Evolutionary conservation across 1,140 invertebrate genomes (phyloP), one percentile per base, ranked within the genome.

Genomic region (Diprion similis): DNA sequence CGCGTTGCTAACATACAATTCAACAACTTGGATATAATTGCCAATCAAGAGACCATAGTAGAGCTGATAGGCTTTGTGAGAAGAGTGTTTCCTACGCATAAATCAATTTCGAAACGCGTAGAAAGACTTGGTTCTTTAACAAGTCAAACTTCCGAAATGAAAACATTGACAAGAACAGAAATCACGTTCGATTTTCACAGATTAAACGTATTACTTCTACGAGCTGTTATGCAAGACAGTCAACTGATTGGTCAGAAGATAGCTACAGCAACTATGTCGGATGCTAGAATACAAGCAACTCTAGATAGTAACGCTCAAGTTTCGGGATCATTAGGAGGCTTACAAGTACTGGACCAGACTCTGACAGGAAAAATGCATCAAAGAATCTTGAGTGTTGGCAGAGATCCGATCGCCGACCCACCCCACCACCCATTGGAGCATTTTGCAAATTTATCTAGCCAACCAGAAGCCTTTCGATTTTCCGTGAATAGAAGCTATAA

Each of bases 11-110:
- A 95, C 81, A 94, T 99, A 77, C 92, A 96, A 71, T 98, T 98
- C 79, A 99, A 98, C 82, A 98, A 95, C 86, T 89, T 99, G 71
- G 97, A 98, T 85, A 95, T 99, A 51, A 98, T 98, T 93, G 97
- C 96, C 0, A 98, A 98, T 88, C 96, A 98, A 84, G 96, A 97
- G 84, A 99, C 97, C 0, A 94, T 98, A 78, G 94, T 98, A 1
- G 97, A 99, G 85, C 85, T 99, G 46, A 90, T 98, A 67, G 94
- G 95, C 24, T 98, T 99, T 83, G 90, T 93, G 0, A 94, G 93
- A 72, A 90, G 95, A 66, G 91, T 95, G 46, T 91, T 94, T 77
- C 92, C 93, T 9, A 78, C 83, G 8, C 81, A 84, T 45, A 89
- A 89, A 76, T 73, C 80, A 13, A 81, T 81, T 15, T 78, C 79